Evolutionary conservation across 1,140 invertebrate species (phyloP), one percentile per base, ranked within the genome.

Genomic region (Meloidogyne floridensis): DNA sequence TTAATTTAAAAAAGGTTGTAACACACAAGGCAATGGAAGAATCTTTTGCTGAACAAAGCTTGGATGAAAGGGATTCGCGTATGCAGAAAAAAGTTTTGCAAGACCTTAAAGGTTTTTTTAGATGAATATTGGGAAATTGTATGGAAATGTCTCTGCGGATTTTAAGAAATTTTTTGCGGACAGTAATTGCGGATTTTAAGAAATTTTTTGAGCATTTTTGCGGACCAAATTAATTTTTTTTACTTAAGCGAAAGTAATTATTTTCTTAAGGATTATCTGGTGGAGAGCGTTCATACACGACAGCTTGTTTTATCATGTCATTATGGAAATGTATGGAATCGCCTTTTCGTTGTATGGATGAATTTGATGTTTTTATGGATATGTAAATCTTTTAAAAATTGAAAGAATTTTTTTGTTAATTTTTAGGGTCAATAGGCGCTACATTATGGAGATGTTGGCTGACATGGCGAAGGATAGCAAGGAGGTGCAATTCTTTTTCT

Each of bases 311-410:
- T 88, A 93, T 99, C 80, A 93, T 98, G 86, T 93, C 96, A 3
- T 91, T 99, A 13, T 98, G 97, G 97, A 94, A 95, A 70, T 94
- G 93, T 76, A 94, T 95, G 86, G 93, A 94, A 82, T 93, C 95
- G 81, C 97, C 97, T 0, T 98, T 98, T 90, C 94, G 95, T 89
- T 96, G 97, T 89, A 92, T 98, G 71, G 97, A 98, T 90, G 97
- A 99, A 92, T 98, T 98, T 91, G 97, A 98, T 90, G 96, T 98
- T 0, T 99, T 96, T 90, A 98, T 98, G 94, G 96, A 88, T 75
- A 85, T 84, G 69, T 87, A 72, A 88, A 85, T 70, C 81, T 13
- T 47, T 53, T 15, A 32, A 32, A 32, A 32, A 32, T 32, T 32
- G 2, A 32, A 32, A 32, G 10, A 54, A 5, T 9, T 69, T 80